These are phyloP conservation scores for Chitala chitala DNA, from an alignment of 2,113 vertebrate species.

Conservation along the genomic window DNA sequence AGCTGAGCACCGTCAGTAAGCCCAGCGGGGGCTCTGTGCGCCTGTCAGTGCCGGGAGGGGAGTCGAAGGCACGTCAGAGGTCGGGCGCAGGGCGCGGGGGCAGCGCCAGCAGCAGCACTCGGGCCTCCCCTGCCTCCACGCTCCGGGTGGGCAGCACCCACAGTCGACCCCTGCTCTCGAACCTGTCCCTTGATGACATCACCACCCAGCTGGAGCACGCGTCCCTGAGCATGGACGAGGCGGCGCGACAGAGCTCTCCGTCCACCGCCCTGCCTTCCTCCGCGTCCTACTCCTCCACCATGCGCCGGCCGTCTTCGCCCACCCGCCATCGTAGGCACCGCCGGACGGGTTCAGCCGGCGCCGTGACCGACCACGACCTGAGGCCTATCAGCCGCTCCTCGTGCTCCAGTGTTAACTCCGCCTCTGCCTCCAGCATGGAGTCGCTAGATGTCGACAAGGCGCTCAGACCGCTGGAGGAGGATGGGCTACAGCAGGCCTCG, in stretches of 20 bases:
- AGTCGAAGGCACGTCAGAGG: slow-evolving; percentile 73
- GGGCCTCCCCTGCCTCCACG: slow-evolving; percentile 65
- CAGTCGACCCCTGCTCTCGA: slow-evolving; percentile 67
- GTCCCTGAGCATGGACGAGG: slow-evolving; percentile 95
- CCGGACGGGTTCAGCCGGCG: slow-evolving; percentile 87
- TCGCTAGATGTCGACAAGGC: slow-evolving; percentile 88
- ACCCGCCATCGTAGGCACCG: slow-evolving; percentile 69
- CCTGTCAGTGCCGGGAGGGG: slow-evolving; percentile 64
- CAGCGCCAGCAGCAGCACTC: slow-evolving; percentile 70
- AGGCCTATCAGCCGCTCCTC: slow-evolving; percentile 81
- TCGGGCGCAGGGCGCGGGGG: slow-evolving; percentile 51
- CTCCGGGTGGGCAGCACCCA: slow-evolving; percentile 45
- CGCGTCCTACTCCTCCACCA: slow-evolving; percentile 51
- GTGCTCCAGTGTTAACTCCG: slow-evolving; percentile 60
- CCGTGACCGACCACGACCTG: slow-evolving; percentile 86
- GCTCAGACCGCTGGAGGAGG: slow-evolving; percentile 68
- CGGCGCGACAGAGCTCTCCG: slow-evolving; percentile 73
- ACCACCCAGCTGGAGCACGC: slow-evolving; percentile 93
- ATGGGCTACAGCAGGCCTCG: slow-evolving; percentile 52
- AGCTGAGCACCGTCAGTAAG: slow-evolving; percentile 82
- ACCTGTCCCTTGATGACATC: slow-evolving; percentile 94
- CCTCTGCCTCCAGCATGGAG: slow-evolving; percentile 82
- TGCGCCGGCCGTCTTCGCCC: slow-evolving; percentile 61
- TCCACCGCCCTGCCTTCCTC: slow-evolving; percentile 55
- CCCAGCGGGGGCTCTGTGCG: slow-evolving; percentile 62